These are phyloP conservation scores for Ellobium chinense DNA, from an alignment of 2,888 invertebrate genomes.

Conservation along the genomic window DNA sequence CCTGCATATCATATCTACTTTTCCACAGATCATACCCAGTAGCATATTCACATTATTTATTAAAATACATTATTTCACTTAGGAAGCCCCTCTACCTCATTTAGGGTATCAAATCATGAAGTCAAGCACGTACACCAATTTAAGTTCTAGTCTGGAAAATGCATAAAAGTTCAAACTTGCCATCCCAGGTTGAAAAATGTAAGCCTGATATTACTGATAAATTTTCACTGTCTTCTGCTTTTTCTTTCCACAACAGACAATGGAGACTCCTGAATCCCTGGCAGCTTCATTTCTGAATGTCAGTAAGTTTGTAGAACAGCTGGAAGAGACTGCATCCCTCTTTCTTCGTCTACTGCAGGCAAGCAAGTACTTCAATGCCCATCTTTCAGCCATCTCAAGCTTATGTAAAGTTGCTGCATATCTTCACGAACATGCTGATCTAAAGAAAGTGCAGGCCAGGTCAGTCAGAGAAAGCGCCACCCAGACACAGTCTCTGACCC, in stretches of 20 bases:
- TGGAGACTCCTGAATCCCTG: not conserved
- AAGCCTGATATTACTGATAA: not conserved
- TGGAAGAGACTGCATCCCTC: slow-evolving; percentile 11
- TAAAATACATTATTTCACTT: no score
- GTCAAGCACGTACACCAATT: no score
- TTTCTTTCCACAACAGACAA: not conserved
- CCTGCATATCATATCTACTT: no score
- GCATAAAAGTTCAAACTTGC: not conserved
- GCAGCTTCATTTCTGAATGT: no score
- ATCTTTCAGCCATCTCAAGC: not conserved
- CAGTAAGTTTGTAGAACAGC: not conserved
- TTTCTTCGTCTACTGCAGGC: slow-evolving; percentile 8
- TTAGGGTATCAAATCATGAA: no score
- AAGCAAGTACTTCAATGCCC: not conserved
- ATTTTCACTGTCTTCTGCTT: not conserved
- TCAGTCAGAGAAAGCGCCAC: not conserved
- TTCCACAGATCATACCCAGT: no score
- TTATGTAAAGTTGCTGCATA: not conserved
- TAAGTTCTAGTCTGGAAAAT: no score
- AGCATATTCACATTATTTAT: no score
- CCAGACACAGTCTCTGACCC: not conserved
- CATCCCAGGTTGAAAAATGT: not conserved
- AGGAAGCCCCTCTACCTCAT: no score
- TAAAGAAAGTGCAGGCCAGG: not conserved
- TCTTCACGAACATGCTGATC: not conserved